Evolutionary conservation across 2,888 invertebrate genomes (phyloP).

Genomic region (Cephus rjabovi): DNA sequence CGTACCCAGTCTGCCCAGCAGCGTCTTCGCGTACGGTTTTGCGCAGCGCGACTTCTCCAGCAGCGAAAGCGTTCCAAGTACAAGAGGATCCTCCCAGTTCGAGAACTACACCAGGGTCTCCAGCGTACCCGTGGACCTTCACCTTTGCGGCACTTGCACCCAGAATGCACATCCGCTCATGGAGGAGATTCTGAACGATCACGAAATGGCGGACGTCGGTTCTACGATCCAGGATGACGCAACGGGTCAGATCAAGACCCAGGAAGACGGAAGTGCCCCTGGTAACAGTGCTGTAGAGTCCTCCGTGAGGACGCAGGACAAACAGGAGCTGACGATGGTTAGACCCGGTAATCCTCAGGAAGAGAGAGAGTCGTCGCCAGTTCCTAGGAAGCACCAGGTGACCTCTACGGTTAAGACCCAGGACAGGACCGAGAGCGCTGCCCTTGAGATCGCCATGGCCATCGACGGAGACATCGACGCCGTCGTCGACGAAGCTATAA

Average conservation of each 20-base stretch:
- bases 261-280: slow-evolving; percentile 18
- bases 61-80: slow-evolving; percentile 13
- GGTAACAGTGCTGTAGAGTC: slow-evolving; percentile 23
- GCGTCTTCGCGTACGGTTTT: slow-evolving; percentile 47
- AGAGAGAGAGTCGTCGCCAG: slow-evolving; percentile 18
- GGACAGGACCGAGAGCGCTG: slow-evolving; percentile 51
- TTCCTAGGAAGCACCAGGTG: slow-evolving; percentile 6
- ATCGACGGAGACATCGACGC: slow-evolving; percentile 57
- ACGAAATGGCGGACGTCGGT: slow-evolving; percentile 44
- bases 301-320: slow-evolving; percentile 54
- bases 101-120: slow-evolving; percentile 66
- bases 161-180: slow-evolving; percentile 47
- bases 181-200: slow-evolving; percentile 33
- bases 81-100: slow-evolving; percentile 25
- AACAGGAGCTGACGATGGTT: slow-evolving; percentile 26
- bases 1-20: slow-evolving; percentile 63
- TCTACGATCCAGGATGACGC: slow-evolving; percentile 6
- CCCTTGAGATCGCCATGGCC: slow-evolving; percentile 54
- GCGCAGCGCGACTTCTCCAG: slow-evolving; percentile 13
- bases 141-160: slow-evolving; percentile 68
- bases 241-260: slow-evolving; percentile 19
- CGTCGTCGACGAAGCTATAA: slow-evolving; percentile 54
- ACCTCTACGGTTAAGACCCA: slow-evolving; percentile 60
- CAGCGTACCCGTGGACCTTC: slow-evolving; percentile 76
- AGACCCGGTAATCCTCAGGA: slow-evolving; percentile 28